Base-by-base conservation (phyloP, 2,113 vertebrate species). In the Spermophilus dauricus region DNA sequence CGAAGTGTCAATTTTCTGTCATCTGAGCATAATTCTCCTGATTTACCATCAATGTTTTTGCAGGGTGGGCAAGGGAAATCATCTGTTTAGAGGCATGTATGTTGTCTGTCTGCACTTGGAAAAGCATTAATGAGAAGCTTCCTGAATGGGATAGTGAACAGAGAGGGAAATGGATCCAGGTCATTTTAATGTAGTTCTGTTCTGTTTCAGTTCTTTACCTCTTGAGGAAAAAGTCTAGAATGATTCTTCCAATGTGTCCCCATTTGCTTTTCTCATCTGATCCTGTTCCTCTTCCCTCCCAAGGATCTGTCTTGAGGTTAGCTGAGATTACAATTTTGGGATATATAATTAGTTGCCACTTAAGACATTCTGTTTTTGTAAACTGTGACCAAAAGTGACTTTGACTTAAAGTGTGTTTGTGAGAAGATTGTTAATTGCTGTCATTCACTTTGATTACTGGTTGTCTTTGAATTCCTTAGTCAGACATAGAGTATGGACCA, bases 371-470 rank as follows among this genome's bases (percentile, higher is more conserved):
- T 32, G 67, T 48, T 85, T 63, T 45, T 82, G 65, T 92, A 70
- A 37, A 42, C 17, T 56, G 4, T 94, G 51, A 39, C 80, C 3
- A 0, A 42, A 77, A 75, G 22, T 70, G 58, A 96, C 34, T 75
- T 90, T 37, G 58, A 32, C 81, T 78, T 61, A 45, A 63, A 85
- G 17, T 26, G 30, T 80, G 18, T 61, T 92, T 87, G 51, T 86
- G 42, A 70, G 69, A 93, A 93, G 28, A 77, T 16, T 77, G 42
- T 67, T 48, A 45, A 77, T 95, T 85, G 73, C 67, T 72, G 32
- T 86, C 70, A 51, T 84, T 97, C 75, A 92, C 13, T 89, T 91
- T 73, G 93, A 91, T 77, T 91, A 61, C 22, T 88, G 58, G 61
- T 73, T 95, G 75, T 83, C 67, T 45, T 89, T 82, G 61, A 89